These are phyloP conservation scores for Lasioglossum zephyrum DNA, from an alignment of 2,888 invertebrate species.

Conservation along the genomic window DNA sequence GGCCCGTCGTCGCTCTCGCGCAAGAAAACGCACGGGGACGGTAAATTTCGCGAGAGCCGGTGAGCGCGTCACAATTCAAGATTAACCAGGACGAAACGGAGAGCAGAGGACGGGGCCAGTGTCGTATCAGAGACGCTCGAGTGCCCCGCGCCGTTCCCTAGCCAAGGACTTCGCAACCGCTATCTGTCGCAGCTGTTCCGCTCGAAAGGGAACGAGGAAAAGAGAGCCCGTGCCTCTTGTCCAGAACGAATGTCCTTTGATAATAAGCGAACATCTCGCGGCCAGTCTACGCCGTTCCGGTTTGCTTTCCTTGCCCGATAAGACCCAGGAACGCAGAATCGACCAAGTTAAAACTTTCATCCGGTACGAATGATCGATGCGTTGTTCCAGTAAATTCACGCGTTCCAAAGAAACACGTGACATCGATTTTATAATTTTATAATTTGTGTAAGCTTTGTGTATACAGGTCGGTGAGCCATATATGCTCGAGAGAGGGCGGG, in stretches of 20 bases:
- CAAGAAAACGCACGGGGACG: constrained; percentile 56
- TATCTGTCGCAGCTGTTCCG: constrained; percentile 54
- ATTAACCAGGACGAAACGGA: constrained; percentile 65
- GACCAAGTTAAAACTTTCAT: background rate
- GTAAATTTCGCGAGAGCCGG: constrained; percentile 68
- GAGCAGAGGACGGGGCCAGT: constrained; percentile 52
- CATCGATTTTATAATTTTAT: background rate
- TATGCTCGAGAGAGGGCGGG: too few species aligned
- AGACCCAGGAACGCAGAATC: background rate
- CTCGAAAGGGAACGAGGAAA: constrained; percentile 38
- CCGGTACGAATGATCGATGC: constrained; percentile 2
- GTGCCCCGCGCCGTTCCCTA: constrained; percentile 36
- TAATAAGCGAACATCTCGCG: constrained; percentile 61
- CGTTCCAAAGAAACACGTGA: background rate
- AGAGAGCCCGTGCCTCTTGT: constrained; percentile 39
- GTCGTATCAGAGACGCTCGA: constrained; percentile 57
- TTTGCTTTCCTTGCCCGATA: constrained; percentile 45
- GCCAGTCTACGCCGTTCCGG: constrained; percentile 18
- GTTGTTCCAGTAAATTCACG: background rate
- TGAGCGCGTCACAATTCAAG: constrained; percentile 69
- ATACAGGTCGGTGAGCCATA: too few species aligned
- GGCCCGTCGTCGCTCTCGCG: constrained; percentile 47
- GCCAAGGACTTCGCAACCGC: background rate
- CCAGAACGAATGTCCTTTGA: constrained; percentile 74
- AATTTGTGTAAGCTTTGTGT: too few species aligned